These are phyloP conservation scores for Philereme transversata DNA, from an alignment of 2,888 invertebrate species.

Conservation along the genomic window DNA sequence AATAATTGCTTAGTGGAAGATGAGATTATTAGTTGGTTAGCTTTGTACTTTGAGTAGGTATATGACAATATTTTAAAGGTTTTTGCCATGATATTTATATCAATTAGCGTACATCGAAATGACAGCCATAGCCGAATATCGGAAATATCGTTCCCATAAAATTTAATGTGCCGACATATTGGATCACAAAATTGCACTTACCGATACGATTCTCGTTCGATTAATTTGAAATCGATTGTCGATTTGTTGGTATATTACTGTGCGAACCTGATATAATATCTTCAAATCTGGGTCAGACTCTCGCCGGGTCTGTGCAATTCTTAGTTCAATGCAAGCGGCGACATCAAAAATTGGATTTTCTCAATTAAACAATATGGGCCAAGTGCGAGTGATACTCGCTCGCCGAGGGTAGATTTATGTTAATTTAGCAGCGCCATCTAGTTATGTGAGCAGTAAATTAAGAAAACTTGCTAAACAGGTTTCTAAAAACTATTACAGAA, in stretches of 20 bases:
- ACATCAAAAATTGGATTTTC: no score
- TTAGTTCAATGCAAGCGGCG: no score
- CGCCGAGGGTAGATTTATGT: no score
- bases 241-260: conserved; percentile 13
- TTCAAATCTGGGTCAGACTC: neutral
- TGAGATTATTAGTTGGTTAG: no score
- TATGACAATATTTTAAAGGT: neutral
- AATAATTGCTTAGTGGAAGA: no score
- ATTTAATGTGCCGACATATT: conserved; percentile 34
- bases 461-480: no score
- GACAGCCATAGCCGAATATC: conserved; percentile 11
- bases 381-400: no score
- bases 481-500: no score
- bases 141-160: conserved; percentile 33
- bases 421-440: no score
- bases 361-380: no score
- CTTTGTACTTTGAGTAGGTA: no score
- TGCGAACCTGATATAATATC: neutral
- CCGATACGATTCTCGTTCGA: conserved; percentile 20
- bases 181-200: conserved; percentile 35
- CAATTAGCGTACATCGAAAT: conserved; percentile 10
- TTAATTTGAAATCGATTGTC: conserved; percentile 30
- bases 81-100: neutral
- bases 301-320: neutral
- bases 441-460: no score